A percentile compares a stretch with the other conserved stretches of the same genome.
phyloP scores from a whole-genome alignment of 2,888 invertebrate species.

The Chymomyza fuscimana region DNA sequence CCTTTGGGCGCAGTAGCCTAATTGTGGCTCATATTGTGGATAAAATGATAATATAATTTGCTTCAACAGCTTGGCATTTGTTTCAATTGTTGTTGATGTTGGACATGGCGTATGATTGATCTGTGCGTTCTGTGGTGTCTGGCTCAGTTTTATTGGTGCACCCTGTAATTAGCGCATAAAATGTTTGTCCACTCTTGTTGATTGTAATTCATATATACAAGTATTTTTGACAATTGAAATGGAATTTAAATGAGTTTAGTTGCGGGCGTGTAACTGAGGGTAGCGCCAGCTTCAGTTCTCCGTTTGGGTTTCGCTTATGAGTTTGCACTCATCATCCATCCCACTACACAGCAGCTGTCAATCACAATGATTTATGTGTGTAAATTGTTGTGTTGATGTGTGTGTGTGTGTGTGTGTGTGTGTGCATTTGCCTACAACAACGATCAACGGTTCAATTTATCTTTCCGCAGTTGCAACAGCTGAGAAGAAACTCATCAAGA shows the following conservation, averaged over 20 bases:
- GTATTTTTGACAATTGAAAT: conserved; percentile 66
- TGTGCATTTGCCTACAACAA: conserved; percentile 65
- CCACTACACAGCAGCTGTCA: conserved; percentile 74
- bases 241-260: conserved; percentile 73
- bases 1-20: conserved; percentile 3
- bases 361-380: conserved; percentile 80
- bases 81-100: conserved; percentile 52
- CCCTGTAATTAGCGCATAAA: conserved; percentile 75
- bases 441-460: conserved; percentile 74
- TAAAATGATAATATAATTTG: conserved; percentile 49
- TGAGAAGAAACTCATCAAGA: conserved; percentile 60
- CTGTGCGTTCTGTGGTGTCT: conserved; percentile 46
- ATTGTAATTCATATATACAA: conserved; percentile 22
- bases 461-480: conserved; percentile 72
- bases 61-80: conserved; percentile 59
- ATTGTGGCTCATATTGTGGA: conserved; percentile 42
- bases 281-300: conserved; percentile 17
- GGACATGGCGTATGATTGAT: conserved; percentile 69
- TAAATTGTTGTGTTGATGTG: conserved; percentile 35
- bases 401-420: conserved; percentile 43
- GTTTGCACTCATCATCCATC: background rate
- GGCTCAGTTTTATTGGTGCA: conserved; percentile 58
- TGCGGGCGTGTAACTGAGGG: conserved; percentile 46
- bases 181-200: conserved; percentile 22
- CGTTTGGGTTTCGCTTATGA: background rate